Base-by-base conservation (phyloP, 2,888 invertebrate genomes). In the Leucophenga montana region DNA sequence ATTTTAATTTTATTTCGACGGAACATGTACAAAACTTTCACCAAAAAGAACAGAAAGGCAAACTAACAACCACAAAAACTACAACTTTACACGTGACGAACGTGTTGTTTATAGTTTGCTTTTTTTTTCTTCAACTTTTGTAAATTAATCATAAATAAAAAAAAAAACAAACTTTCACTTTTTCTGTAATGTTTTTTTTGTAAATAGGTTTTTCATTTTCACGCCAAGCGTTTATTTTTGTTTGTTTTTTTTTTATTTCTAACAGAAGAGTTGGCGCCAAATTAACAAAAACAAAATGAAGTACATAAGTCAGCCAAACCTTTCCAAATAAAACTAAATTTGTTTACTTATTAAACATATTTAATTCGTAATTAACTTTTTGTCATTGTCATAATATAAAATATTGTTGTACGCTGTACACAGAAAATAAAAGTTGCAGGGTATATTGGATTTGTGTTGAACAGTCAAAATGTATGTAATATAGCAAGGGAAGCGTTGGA, bases 271-370 rank as follows among this genome's bases (percentile, higher is more conserved):
- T 18, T 54, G 22, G 2, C 22, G 3, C 46, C 3, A 46, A 46
- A 46, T 46, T 14, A 46, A 14, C 14, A 46, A 46, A 46, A 46
- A 46, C 8, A 4, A 46, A 46, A 46, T 14, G 46, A 14, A 46
- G 8, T n/a, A 3, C 46, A 46, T 46, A 6, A 46, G 14, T 13
- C 46, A n/a, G 6, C 3, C 13, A 22, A 56, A 56, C 20, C 22
- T 13, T 56, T 33, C 69, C 70, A 74, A 70, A 74, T 75, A 73
- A 75, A 81, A 81, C 81, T 81, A 81, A 81, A 81, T 75, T 20
- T 83, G 83, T 81, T 80, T 79, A 77, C 82, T 71, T 74, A 77
- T 78, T 69, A 83, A 78, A 79, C 73, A 73, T 70, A 71, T 73
- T 74, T 71, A 73, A 74, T 73, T 72, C 67, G 57, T 71, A 70